A percentile compares a stretch with the other conserved stretches of the same genome.
phyloP scores from a whole-genome alignment of 2,888 invertebrate species.

The Eurois occulta region DNA sequence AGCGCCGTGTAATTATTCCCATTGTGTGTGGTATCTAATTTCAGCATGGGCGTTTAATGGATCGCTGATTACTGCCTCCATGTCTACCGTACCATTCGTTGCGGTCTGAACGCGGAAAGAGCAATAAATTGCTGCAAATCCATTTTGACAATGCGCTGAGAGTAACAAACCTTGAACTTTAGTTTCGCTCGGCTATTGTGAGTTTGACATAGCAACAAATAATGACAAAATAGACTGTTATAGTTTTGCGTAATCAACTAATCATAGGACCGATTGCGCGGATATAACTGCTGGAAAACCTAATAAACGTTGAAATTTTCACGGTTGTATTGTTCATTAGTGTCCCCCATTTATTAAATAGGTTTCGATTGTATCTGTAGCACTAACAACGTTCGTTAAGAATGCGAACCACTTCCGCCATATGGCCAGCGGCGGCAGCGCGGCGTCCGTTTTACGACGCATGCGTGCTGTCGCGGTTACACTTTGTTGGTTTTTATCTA shows the following conservation, averaged over 20 bases:
- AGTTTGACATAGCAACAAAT: conserved; percentile 60
- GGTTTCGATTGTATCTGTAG: conserved; percentile 63
- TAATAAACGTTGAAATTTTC: conserved; percentile 25
- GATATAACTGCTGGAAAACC: conserved; percentile 18
- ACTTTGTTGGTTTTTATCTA: conserved; percentile 78
- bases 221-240: conserved; percentile 24
- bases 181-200: conserved; percentile 68
- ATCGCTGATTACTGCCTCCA: conserved; percentile 74
- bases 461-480: conserved; percentile 76
- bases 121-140: conserved; percentile 73
- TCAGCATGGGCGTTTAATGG: conserved; percentile 84
- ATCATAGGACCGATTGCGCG: conserved; percentile 15
- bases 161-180: conserved; percentile 80
- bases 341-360: conserved; percentile 63
- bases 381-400: conserved; percentile 69
- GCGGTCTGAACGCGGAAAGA: conserved; percentile 79
- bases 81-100: conserved; percentile 74
- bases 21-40: conserved; percentile 79
- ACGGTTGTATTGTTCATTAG: conserved; percentile 57
- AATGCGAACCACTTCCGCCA: conserved; percentile 84
- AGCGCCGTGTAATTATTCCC: conserved; percentile 74
- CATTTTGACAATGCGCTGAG: conserved; percentile 72
- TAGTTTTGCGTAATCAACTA: conserved; percentile 12
- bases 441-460: conserved; percentile 72
- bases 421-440: conserved; percentile 77